These are phyloP conservation scores for Hypothenemus hampei DNA, from an alignment of 1,140 invertebrate genomes.

Conservation along the genomic window DNA sequence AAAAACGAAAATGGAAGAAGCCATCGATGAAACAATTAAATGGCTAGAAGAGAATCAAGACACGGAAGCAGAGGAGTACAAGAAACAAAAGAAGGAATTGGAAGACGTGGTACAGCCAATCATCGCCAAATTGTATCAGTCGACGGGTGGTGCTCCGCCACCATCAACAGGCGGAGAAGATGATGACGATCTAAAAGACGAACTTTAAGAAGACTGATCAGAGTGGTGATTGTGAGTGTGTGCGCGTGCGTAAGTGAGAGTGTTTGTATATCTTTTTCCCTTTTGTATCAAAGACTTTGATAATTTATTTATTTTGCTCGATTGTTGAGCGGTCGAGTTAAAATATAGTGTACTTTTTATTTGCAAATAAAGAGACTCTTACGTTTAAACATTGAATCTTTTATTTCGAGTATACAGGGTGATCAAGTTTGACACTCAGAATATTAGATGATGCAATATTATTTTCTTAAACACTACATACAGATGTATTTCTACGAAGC, in stretches of 20 bases:
- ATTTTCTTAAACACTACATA: too few species aligned
- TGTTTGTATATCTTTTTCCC: conserved; percentile 14
- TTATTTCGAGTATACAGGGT: too few species aligned
- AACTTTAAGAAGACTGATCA: conserved; percentile 61
- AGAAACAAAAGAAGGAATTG: conserved; percentile 95
- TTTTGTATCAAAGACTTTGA: conserved; percentile 22
- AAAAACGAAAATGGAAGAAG: conserved; percentile 92
- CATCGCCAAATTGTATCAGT: conserved; percentile 94
- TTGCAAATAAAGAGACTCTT: conserved; percentile 20
- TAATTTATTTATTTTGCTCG: conserved; percentile 30
- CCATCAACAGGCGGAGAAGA: conserved; percentile 58
- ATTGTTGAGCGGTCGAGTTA: conserved; percentile 17
- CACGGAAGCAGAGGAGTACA: conserved; percentile 89
- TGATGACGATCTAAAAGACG: conserved; percentile 80
- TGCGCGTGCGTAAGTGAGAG: conserved; percentile 6
- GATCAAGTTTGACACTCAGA: too few species aligned
- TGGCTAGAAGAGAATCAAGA: conserved; percentile 97
- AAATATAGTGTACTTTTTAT: conserved; percentile 25
- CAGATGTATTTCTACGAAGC: too few species aligned
- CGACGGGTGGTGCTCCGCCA: conserved; percentile 69
- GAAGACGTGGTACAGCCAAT: conserved; percentile 96
- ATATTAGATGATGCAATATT: too few species aligned
- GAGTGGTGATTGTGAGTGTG: conserved; percentile 11
- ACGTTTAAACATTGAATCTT: background rate
- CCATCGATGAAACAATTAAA: conserved; percentile 95